Percentiles rank a stretch among this genome's conserved stretches.
Conservation (phyloP, 2,797 vertebrate species). For the Sylvilagus floridanus region DNA sequence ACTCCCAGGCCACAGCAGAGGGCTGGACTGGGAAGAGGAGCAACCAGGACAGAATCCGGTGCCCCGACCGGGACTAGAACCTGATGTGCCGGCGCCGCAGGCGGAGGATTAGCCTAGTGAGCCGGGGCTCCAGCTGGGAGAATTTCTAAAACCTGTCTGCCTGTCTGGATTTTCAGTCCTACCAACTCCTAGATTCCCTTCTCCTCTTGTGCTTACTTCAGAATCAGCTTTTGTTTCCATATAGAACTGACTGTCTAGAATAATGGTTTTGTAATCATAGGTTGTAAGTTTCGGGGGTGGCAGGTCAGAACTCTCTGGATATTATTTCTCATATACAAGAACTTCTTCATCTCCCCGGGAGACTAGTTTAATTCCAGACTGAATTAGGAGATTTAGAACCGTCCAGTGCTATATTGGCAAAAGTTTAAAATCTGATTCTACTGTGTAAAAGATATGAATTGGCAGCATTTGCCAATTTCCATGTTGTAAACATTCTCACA, state of each 20-base stretch:
- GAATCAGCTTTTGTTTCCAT: conserved; percentile 49
- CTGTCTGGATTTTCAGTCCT: conserved; percentile 31
- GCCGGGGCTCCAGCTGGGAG: not conserved
- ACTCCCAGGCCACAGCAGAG: too few relatives aligned
- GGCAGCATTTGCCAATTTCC: not conserved
- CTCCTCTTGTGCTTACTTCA: not conserved
- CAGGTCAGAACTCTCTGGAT: conserved; percentile 46
- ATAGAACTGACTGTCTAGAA: conserved; percentile 18
- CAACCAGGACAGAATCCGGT: too few relatives aligned
- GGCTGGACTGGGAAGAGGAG: too few relatives aligned
- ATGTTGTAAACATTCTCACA: conserved; percentile 14
- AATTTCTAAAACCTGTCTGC: not conserved
- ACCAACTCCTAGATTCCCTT: not conserved
- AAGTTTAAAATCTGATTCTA: conserved; percentile 5
- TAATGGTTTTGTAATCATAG: not conserved
- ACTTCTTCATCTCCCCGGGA: not conserved
- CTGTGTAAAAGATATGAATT: conserved; percentile 2
- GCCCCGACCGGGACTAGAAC: too few relatives aligned
- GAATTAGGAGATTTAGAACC: conserved; percentile 43
- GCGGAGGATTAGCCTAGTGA: too few relatives aligned
- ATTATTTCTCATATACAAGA: not conserved
- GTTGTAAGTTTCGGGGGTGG: not conserved
- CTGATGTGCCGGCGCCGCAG: too few relatives aligned
- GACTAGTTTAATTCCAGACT: conserved; percentile 16
- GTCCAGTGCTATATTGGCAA: not conserved